Base-by-base conservation (phyloP, 64 coral and sea anemone genomes). In the Dendrophyllia cribrosa region DNA sequence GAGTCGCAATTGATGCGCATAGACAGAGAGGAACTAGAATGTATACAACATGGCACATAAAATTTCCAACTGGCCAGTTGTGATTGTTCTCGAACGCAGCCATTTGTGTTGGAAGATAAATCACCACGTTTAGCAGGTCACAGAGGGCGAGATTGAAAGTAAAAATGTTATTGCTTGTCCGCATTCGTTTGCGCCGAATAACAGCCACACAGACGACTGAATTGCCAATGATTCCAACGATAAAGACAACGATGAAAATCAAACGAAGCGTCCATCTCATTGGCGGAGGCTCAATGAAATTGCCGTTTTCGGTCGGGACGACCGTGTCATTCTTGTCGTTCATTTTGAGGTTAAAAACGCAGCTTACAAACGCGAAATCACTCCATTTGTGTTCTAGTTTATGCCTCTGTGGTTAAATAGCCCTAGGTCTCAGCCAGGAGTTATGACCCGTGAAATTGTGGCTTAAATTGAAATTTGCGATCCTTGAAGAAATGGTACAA, bases 1-100 rank as follows among this genome's bases (percentile, higher is more conserved):
- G 75, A 51, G 90, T 98, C 34, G 72, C 93, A 80, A 98, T 93
- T 20, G 93, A 95, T 10, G 93, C 76, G 6, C 79, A 89, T 5
- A 98, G 82, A 68, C 93, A 95, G 0, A 98, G 86, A 9, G 96
- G 93, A 70, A 98, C 91, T 3, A 95, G 92, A 44, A 85, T 93
- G 4, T 98, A 98, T 0, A 90, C 87, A n/a, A 98, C 50, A 16
- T 74, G 96, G 12, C 96, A 98, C 22, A 95, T 89, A 22, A 98
- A 95, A 53, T 95, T 88, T 43, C 96, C 96, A 16, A 95, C 73
- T 5, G 96, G 90, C 96, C 96, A 98, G 48, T 91, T 98, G 23
- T 98, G 96, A 43, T 95, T 24, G 19, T 98, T 98, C 68, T 98
- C 96, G 70, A 95, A 98, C 15, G 96, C 96, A 6, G 96, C 96